phyloP scores from a whole-genome alignment of 1,140 invertebrate species.

The Drosophila rufa region DNA sequence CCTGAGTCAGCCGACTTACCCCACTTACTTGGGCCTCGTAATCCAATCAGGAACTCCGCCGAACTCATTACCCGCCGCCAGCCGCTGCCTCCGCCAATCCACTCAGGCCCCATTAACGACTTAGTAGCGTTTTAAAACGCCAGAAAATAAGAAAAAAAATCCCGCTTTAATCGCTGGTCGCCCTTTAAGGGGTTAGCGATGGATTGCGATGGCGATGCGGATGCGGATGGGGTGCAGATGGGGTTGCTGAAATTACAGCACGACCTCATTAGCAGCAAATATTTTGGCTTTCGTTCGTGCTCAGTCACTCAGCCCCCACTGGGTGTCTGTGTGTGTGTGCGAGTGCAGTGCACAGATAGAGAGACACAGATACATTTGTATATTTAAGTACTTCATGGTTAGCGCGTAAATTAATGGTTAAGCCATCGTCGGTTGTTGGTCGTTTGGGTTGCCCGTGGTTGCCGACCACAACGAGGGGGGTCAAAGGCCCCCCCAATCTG shows the following conservation, averaged over 20 bases:
- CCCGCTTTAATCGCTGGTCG: constrained; percentile 41
- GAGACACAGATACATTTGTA: constrained; percentile 67
- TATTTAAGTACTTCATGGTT: constrained; percentile 79
- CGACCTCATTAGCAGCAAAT: constrained; percentile 75
- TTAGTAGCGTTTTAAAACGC: constrained; percentile 52
- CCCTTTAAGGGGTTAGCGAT: constrained; percentile 40
- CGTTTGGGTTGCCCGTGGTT: constrained; percentile 45
- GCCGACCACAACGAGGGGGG: constrained; percentile 27
- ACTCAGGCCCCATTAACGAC: constrained; percentile 51
- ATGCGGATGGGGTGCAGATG: not conserved
- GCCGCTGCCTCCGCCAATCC: constrained; percentile 9
- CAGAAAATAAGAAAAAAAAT: not conserved
- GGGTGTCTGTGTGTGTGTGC: not conserved
- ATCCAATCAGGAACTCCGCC: constrained; percentile 49
- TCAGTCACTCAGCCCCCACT: constrained; percentile 34
- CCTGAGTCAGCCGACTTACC: not conserved
- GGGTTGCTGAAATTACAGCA: constrained; percentile 52
- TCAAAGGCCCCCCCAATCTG: not conserved
- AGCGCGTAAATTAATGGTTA: constrained; percentile 81
- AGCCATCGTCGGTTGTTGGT: constrained; percentile 51
- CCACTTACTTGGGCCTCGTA: constrained; percentile 14
- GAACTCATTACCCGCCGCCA: constrained; percentile 35
- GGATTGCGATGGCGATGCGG: constrained; percentile 1
- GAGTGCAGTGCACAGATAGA: constrained; percentile 49
- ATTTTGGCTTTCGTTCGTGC: constrained; percentile 57